Evolutionary conservation across 1,140 invertebrate genomes (phyloP), one percentile per base, ranked within the genome.

Genomic region (Grapholita molesta): DNA sequence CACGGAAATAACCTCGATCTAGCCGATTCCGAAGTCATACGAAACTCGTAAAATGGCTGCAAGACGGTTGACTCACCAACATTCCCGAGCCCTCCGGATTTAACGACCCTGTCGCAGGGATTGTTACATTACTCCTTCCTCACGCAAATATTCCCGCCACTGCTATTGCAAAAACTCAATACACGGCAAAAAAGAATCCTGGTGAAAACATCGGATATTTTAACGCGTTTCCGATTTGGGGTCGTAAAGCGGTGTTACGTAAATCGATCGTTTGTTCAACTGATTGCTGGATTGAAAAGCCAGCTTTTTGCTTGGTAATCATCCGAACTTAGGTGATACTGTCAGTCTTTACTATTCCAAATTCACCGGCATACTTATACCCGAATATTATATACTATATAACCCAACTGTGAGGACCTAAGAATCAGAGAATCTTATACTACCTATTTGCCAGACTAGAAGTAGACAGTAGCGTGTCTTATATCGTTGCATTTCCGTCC

Each of bases 211-310:
- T 80, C 79, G 74, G 67, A 68, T 75, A 71, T 77, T 74, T 76
- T 73, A 70, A 74, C 68, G 64, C 71, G 76, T 77, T 80, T 78
- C 78, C 69, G 78, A 71, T 75, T 64, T 70, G 64, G 71, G 70
- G 67, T 79, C 84, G 78, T 83, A 80, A 79, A 80, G 74, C 70
- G 72, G 76, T 76, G 85, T 83, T 82, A 84, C 76, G 75, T 79
- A 79, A 84, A 88, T 86, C 81, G 82, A 84, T 86, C 80, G 79
- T 87, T 89, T 84, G 79, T 83, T 82, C 78, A 82, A 74, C 78
- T 86, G 83, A 88, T 83, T 88, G 83, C 76, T 82, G 80, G 83
- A 83, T 84, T 79, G 77, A 83, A 84, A 83, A 80, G 72, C 70
- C 70, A 67, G 72, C 67, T 80, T 83, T 80, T 80, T 81, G 76